phyloP scores from a whole-genome alignment of 2,888 invertebrate genomes.

The Agrotis exclamationis region DNA sequence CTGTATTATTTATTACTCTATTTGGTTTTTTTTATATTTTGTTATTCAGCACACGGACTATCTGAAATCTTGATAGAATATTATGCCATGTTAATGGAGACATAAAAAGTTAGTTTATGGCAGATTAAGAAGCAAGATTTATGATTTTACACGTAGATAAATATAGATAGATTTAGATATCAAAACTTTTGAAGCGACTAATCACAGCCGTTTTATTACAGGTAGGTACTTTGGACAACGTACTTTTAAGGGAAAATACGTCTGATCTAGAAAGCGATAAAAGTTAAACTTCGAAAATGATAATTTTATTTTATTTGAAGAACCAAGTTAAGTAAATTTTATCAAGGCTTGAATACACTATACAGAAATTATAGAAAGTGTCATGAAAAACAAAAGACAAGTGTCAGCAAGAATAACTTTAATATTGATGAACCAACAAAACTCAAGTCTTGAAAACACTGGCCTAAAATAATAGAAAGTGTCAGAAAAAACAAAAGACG shows the following conservation, averaged over 20 bases:
- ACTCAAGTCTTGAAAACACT: too few relatives aligned
- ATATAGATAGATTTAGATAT: slow-evolving; percentile 25
- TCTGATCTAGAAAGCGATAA: background rate
- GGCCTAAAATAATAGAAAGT: too few relatives aligned
- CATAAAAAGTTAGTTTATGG: slow-evolving; percentile 28
- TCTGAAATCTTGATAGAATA: slow-evolving; percentile 50
- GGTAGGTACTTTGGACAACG: background rate
- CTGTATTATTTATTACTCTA: slow-evolving; percentile 65
- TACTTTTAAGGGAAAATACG: background rate
- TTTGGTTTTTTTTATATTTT: slow-evolving; percentile 40
- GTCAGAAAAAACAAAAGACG: background rate
- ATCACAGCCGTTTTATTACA: slow-evolving; percentile 15
- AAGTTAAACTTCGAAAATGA: background rate
- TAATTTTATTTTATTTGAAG: slow-evolving; percentile 10
- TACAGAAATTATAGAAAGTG: background rate
- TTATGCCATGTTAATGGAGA: slow-evolving; percentile 35
- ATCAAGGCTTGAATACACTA: background rate
- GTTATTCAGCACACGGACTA: slow-evolving; percentile 46
- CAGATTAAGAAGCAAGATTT: slow-evolving; percentile 25
- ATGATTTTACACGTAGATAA: slow-evolving; percentile 3
- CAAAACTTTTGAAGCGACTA: slow-evolving; percentile 31
- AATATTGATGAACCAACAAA: too few relatives aligned
- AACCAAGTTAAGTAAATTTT: background rate
- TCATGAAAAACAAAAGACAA: too few relatives aligned
- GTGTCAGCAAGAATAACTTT: too few relatives aligned